Percentiles rank a stretch among this genome's conserved stretches.
phyloP scores from a whole-genome alignment of 1,140 invertebrate genomes.

The Scaptomyza pallida region DNA sequence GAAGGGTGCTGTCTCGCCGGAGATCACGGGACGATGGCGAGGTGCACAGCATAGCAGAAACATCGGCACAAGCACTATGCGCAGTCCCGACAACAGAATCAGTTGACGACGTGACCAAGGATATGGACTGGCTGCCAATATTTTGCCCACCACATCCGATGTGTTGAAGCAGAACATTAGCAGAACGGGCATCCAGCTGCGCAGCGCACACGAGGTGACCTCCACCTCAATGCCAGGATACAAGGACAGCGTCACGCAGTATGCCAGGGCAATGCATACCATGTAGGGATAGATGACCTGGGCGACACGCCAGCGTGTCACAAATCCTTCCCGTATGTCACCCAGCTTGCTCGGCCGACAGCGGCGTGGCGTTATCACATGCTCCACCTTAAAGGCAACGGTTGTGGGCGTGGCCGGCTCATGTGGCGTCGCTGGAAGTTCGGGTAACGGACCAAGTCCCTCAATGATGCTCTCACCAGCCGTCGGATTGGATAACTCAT shows the following conservation, averaged over 20 bases:
- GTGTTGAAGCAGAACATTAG: constrained; percentile 95
- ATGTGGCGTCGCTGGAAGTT: constrained; percentile 79
- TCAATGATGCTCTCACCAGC: constrained; percentile 84
- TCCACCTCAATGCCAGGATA: constrained; percentile 96
- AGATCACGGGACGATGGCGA: constrained; percentile 88
- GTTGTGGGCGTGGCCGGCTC: constrained; percentile 78
- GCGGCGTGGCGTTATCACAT: constrained; percentile 88
- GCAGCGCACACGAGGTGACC: constrained; percentile 91
- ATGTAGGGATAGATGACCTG: constrained; percentile 94
- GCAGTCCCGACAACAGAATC: constrained; percentile 88
- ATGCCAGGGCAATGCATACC: constrained; percentile 93
- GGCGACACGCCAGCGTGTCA: constrained; percentile 90
- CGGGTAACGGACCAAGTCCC: constrained; percentile 76
- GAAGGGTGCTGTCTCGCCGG: constrained; percentile 87
- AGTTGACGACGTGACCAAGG: constrained; percentile 92
- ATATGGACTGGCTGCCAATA: constrained; percentile 91
- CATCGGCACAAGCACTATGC: constrained; percentile 91
- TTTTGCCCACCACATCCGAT: constrained; percentile 93
- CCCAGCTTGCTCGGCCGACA: constrained; percentile 84
- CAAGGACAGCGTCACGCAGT: constrained; percentile 93
- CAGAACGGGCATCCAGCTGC: constrained; percentile 95
- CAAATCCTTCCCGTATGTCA: constrained; percentile 86
- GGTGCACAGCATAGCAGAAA: constrained; percentile 92
- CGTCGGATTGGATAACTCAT: constrained; percentile 88
- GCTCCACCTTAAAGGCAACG: constrained; percentile 91